Base-by-base conservation (phyloP, 1,140 invertebrate species). In the Bombus confusus region DNA sequence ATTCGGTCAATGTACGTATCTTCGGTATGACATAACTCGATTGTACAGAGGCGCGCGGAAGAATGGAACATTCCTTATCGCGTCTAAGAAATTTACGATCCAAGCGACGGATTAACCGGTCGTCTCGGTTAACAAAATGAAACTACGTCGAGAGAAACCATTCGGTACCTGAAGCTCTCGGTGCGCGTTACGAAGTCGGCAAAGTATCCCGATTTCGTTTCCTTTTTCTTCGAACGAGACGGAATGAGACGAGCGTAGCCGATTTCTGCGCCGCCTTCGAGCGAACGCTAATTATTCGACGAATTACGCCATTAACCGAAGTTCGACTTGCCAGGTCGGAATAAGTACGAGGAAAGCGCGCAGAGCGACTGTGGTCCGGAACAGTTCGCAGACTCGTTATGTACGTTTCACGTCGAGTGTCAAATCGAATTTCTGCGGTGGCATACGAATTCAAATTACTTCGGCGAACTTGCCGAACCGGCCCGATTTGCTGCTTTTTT, bases 371-470 rank as follows among this genome's bases (percentile, higher is more conserved):
- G 37, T 52, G 43, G 69, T 62, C 66, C 75, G 52, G 83, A 77
- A 90, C 87, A 90, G 89, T 90, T 90, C 80, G 66, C 72, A 78
- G 88, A 90, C 72, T 90, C 89, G 89, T 90, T 90, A 90, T 84
- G 79, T 87, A 88, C 88, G 76, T 90, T 90, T 90, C 89, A 82
- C 83, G 77, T 90, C 88, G 89, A 83, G 71, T 88, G 85, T 90
- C 83, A 88, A 90, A 90, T 90, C 86, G 89, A 90, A 90, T 90
- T 90, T 90, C 88, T 79, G 88, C 80, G 86, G 88, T 88, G 75
- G 77, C 69, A 82, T 71, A 34, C 89, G 83, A 90, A 90, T 90
- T 90, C 80, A 87, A 90, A 90, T 90, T 90, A 90, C 88, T 88
- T 74, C 73, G 80, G 66, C 39, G 43, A 90, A 77, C 82, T 90